Evolutionary conservation across 2,888 invertebrate species (phyloP).

Genomic region (Drosophila histrio): DNA sequence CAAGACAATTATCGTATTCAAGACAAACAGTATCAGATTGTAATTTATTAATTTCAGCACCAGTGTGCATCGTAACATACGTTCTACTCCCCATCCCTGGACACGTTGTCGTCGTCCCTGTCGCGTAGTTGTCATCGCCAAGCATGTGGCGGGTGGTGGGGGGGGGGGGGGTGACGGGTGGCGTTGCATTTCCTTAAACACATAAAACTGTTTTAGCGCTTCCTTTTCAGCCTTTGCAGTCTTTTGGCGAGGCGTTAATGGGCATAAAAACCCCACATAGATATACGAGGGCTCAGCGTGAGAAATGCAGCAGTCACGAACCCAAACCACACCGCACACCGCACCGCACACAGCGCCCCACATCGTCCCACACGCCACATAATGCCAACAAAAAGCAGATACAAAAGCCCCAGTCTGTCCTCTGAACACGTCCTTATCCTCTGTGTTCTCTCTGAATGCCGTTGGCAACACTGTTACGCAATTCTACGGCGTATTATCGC

Average conservation of each 20-base stretch:
- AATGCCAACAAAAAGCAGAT: conserved; percentile 59
- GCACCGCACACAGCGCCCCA: neutral
- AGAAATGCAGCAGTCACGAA: conserved; percentile 67
- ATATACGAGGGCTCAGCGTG: conserved; percentile 58
- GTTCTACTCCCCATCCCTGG: too few species aligned
- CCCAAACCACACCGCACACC: neutral
- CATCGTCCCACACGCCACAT: conserved; percentile 24
- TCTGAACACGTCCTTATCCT: conserved; percentile 8
- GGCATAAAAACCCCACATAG: conserved; percentile 56
- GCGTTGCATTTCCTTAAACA: conserved; percentile 70
- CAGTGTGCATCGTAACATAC: too few species aligned
- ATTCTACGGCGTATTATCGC: conserved; percentile 55
- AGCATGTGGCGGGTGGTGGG: conserved; percentile 54
- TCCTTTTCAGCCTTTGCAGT: conserved; percentile 62
- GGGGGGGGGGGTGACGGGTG: conserved; percentile 38
- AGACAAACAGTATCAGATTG: too few species aligned
- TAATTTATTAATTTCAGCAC: too few species aligned
- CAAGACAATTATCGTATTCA: too few species aligned
- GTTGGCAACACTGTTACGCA: conserved; percentile 65
- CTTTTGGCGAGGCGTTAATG: conserved; percentile 63
- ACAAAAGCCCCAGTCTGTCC: conserved; percentile 36
- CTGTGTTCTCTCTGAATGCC: conserved; percentile 21
- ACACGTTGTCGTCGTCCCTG: conserved; percentile 42
- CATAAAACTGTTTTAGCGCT: conserved; percentile 74
- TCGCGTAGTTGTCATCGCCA: conserved; percentile 54